Evolutionary conservation across 2,888 invertebrate genomes (phyloP).

Genomic region (Cantharis rufa): DNA sequence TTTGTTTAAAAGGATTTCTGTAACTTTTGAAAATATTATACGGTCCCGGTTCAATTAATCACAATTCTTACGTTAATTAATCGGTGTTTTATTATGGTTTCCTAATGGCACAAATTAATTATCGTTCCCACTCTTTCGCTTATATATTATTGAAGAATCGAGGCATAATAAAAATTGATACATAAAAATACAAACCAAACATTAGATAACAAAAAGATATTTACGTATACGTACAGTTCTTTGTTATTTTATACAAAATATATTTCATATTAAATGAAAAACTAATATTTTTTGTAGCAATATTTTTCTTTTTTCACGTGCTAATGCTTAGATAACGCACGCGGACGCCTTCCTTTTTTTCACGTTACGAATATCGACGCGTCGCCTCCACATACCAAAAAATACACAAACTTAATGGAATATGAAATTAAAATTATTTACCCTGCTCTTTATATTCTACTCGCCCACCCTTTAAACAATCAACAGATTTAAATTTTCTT

Average conservation of each 20-base stretch:
- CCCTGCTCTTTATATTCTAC: not conserved
- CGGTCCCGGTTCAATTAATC: conserved; percentile 13
- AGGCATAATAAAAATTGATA: conserved; percentile 17
- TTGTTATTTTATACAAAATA: conserved; percentile 56
- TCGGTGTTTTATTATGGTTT: conserved; percentile 20
- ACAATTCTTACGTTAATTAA: conserved; percentile 21
- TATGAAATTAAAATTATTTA: not conserved
- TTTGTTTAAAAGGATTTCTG: conserved; percentile 21
- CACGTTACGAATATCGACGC: conserved; percentile 17
- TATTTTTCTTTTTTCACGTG: conserved; percentile 37
- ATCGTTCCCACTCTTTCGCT: conserved; percentile 7
- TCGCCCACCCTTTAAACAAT: not conserved
- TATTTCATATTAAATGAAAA: conserved; percentile 55
- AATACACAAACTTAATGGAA: conserved; percentile 20
- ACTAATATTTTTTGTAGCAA: conserved; percentile 55
- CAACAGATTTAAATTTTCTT: not conserved
- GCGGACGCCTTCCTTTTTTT: conserved; percentile 26
- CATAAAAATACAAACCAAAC: conserved; percentile 25
- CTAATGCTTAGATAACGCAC: conserved; percentile 34
- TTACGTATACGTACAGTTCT: conserved; percentile 22
- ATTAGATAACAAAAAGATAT: conserved; percentile 20
- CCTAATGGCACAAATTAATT: conserved; percentile 19
- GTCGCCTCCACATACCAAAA: conserved; percentile 16
- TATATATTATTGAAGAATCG: conserved; percentile 7
- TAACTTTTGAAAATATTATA: conserved; percentile 4